A percentile compares a stretch with the other conserved stretches of the same genome.
Evolutionary conservation across 2,113 vertebrate species (phyloP).

Genomic region (cat (Felis catus)): DNA sequence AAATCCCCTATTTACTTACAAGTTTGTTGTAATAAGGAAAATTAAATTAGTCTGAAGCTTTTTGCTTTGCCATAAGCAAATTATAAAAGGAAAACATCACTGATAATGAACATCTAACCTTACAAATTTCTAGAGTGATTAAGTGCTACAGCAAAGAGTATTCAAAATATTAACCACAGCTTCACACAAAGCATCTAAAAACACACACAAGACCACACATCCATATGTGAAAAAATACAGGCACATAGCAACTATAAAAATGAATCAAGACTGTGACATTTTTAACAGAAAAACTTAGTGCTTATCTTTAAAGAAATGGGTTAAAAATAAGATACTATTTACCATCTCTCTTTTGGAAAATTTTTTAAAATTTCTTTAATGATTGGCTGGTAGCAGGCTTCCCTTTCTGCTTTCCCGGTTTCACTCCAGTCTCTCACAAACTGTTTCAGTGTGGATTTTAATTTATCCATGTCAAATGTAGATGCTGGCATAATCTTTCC

Average conservation of each 20-base stretch:
- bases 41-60: neutral
- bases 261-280: conserved; percentile 23
- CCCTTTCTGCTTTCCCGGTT: conserved; percentile 93
- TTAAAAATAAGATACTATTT: conserved; percentile 80
- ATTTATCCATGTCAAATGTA: conserved; percentile 99
- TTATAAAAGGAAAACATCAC: neutral
- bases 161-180: conserved; percentile 15
- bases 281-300: conserved; percentile 24
- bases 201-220: neutral
- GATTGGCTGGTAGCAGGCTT: conserved; percentile 96
- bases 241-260: conserved; percentile 7
- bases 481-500: conserved; percentile 91
- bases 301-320: conserved; percentile 41
- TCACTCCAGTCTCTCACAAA: conserved; percentile 99
- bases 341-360: conserved; percentile 95
- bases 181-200: neutral
- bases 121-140: conserved; percentile 34
- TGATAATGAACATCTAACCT: neutral
- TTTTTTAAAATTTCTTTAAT: conserved; percentile 95
- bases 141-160: conserved; percentile 14
- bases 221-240: conserved; percentile 26
- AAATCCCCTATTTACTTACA: neutral
- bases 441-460: conserved; percentile 98
- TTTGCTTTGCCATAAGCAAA: neutral
- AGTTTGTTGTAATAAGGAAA: neutral